phyloP scores from a whole-genome alignment of 2,888 invertebrate species.

The Cryptocephalus moraei region DNA sequence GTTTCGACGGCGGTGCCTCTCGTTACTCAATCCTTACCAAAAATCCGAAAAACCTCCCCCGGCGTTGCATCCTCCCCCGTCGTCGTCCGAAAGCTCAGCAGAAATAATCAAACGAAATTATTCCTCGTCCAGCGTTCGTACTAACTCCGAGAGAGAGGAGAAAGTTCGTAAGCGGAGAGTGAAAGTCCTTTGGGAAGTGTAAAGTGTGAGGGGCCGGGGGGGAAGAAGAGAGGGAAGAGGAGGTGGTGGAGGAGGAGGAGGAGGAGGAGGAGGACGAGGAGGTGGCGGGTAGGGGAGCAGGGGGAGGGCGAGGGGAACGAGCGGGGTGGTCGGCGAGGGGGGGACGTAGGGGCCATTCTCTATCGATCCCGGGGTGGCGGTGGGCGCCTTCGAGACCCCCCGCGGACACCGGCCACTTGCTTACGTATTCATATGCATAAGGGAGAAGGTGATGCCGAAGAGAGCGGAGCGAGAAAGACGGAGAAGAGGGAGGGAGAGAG shows the following conservation, averaged over 20 bases:
- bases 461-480: constrained; percentile 14
- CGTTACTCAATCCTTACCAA: too few relatives aligned
- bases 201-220: constrained; percentile 31
- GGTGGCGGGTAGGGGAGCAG: background rate
- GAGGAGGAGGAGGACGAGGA: constrained; percentile 15
- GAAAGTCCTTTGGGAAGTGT: constrained; percentile 43
- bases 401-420: constrained; percentile 35
- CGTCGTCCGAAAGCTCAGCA: too few relatives aligned
- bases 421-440: constrained; percentile 36
- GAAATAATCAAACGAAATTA: background rate
- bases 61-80: too few relatives aligned
- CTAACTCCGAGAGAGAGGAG: constrained; percentile 19
- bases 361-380: constrained; percentile 34
- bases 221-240: constrained; percentile 8
- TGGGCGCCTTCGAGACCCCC: constrained; percentile 24
- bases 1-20: too few relatives aligned
- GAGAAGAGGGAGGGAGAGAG: too few relatives aligned
- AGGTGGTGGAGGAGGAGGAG: constrained; percentile 17
- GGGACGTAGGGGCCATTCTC: constrained; percentile 13
- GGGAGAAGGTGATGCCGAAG: constrained; percentile 14
- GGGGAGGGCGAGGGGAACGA: constrained; percentile 19
- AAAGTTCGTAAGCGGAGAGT: constrained; percentile 30
- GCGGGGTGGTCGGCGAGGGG: background rate
- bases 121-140: background rate
- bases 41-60: too few relatives aligned